A percentile compares a stretch with the other conserved stretches of the same genome.
phyloP scores from a whole-genome alignment of 2,888 invertebrate species.

The Smittia sp. region DNA sequence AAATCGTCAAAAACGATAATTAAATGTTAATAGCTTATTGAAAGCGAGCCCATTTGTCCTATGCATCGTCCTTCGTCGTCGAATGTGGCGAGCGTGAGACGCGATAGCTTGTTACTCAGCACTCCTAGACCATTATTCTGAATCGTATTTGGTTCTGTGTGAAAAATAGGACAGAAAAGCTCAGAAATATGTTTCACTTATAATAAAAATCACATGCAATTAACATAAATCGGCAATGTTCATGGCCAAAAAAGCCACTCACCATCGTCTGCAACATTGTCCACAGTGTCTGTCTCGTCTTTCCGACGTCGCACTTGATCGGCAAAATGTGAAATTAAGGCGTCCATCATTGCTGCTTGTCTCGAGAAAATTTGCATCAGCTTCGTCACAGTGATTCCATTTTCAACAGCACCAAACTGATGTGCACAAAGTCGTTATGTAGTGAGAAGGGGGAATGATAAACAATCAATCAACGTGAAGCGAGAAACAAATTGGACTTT shows the following conservation, averaged over 20 bases:
- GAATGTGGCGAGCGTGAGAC: conserved; percentile 83
- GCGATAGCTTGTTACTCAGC: conserved; percentile 79
- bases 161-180: neutral
- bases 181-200: conserved; percentile 4
- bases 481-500: conserved; percentile 16
- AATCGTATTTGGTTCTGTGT: conserved; percentile 53
- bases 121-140: conserved; percentile 55
- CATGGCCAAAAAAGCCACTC: conserved; percentile 44
- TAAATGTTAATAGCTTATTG: conserved; percentile 60
- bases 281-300: conserved; percentile 52
- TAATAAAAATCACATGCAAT: neutral
- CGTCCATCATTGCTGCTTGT: conserved; percentile 84
- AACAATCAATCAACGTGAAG: conserved; percentile 2
- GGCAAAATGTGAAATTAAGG: conserved; percentile 77
- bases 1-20: conserved; percentile 40
- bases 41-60: conserved; percentile 83
- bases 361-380: conserved; percentile 58
- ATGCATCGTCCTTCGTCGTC: conserved; percentile 85
- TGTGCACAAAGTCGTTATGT: neutral
- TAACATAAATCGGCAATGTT: neutral
- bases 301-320: conserved; percentile 68
- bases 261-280: conserved; percentile 54
- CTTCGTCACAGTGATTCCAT: conserved; percentile 53
- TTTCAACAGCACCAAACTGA: conserved; percentile 53
- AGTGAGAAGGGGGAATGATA: neutral